These are phyloP conservation scores for Knipowitschia caucasica DNA, from an alignment of 2,797 vertebrate genomes.

Conservation along the genomic window DNA sequence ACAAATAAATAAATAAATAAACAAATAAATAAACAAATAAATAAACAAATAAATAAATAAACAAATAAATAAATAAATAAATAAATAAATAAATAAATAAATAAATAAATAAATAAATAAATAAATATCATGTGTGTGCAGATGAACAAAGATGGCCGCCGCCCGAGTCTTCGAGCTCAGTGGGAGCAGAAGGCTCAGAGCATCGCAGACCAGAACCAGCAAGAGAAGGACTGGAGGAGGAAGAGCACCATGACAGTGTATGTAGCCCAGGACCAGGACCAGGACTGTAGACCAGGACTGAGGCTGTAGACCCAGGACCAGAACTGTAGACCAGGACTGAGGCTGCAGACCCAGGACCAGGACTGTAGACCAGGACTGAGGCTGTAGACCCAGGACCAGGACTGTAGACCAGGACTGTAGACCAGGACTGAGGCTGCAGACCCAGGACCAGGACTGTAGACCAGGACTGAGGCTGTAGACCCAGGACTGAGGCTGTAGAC, in stretches of 20 bases:
- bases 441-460: too few species aligned
- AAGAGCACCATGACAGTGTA: slow-evolving; percentile 58
- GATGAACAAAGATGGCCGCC: slow-evolving; percentile 52
- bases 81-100: too few species aligned
- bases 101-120: too few species aligned
- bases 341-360: neutral
- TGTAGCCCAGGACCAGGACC: slow-evolving; percentile 13
- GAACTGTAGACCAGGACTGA: neutral
- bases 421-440: neutral
- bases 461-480: neutral
- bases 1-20: too few species aligned
- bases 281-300: neutral
- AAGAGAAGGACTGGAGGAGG: slow-evolving; percentile 46
- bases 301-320: neutral
- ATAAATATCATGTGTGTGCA: slow-evolving; percentile 27
- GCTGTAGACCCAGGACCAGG: neutral
- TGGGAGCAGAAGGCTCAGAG: slow-evolving; percentile 63
- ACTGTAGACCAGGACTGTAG: too few species aligned
- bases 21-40: too few species aligned
- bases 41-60: too few species aligned
- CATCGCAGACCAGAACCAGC: slow-evolving; percentile 32
- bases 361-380: too few species aligned
- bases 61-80: too few species aligned
- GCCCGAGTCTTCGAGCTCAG: slow-evolving; percentile 40
- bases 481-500: slow-evolving; percentile 48